phyloP scores from a whole-genome alignment of 2,113 vertebrate genomes.

The Engraulis encrasicolus region DNA sequence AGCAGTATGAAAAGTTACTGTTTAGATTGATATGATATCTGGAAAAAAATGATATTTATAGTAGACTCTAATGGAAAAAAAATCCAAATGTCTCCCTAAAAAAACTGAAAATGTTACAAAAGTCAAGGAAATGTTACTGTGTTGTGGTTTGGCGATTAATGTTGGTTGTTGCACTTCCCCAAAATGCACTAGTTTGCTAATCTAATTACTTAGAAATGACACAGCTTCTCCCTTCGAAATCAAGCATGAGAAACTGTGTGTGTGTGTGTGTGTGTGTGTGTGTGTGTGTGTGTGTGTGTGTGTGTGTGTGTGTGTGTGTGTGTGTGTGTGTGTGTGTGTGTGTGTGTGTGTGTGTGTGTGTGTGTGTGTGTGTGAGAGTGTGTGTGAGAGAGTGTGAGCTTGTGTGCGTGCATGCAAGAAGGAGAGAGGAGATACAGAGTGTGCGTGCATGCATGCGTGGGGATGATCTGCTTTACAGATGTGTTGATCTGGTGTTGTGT shows the following conservation, averaged over 20 bases:
- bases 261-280: not conserved
- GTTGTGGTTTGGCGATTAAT: not conserved
- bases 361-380: not conserved
- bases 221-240: not conserved
- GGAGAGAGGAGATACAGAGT: too few species aligned
- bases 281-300: not conserved
- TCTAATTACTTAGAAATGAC: not conserved
- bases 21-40: not conserved
- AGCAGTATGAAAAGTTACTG: not conserved
- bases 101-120: slow-evolving; percentile 3
- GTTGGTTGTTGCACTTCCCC: not conserved
- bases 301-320: slow-evolving; percentile 13
- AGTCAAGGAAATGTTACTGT: not conserved
- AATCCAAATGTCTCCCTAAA: not conserved
- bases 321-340: not conserved
- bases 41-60: not conserved
- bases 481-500: not conserved
- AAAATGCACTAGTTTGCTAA: slow-evolving; percentile 2
- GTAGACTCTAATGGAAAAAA: not conserved
- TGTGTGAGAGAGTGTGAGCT: not conserved
- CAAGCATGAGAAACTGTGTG: slow-evolving; percentile 2
- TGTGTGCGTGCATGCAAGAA: too few species aligned
- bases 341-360: not conserved
- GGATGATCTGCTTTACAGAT: too few species aligned
- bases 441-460: not conserved